Evolutionary conservation across 2,888 invertebrate genomes (phyloP), one percentile per base, ranked within the genome.

Genomic region (Hirtodrosophila duncani): DNA sequence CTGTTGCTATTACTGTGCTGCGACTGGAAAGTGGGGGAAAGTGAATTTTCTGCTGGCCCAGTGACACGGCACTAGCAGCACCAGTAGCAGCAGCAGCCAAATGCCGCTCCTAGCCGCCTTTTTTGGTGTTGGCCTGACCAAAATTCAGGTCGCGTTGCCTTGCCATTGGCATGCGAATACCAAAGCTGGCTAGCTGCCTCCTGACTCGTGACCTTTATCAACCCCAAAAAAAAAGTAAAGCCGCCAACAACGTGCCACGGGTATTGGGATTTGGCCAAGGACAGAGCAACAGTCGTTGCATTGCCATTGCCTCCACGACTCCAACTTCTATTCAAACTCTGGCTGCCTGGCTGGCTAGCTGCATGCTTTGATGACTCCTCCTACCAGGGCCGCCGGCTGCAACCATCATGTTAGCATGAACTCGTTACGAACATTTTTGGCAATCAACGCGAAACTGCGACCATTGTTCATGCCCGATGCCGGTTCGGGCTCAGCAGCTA

Each of bases 381-480:
- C n/a, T n/a, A n/a, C n/a, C n/a, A n/a, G n/a, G n/a, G n/a, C n/a
- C n/a, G n/a, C n/a, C n/a, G n/a, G n/a, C n/a, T n/a, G n/a, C n/a
- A n/a, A n/a, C n/a, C n/a, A 6, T 74, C 75, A 56, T 70, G 71
- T 62, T 70, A 67, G 69, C 64, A 37, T 67, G 64, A n/a, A n/a
- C n/a, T 61, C 52, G 68, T 62, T 63, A 67, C 67, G 33, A 55
- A 52, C 44, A 55, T 63, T 72, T 70, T 71, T 71, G 66, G 69
- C 61, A 50, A n/a, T n/a, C n/a, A 55, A 21, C 26, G 33, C 20
- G 4, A 4, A 6, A 21, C 41, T 17, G 44, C 30, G 30, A 36
- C 44, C 51, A 45, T 56, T 63, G 63, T 62, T 58, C 52, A 46
- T 52, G 62, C 48, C 58, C 62, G 46, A n/a, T n/a, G n/a, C n/a